Conservation (phyloP, 2,113 vertebrate genomes). For the Salvelinus namaycush region DNA sequence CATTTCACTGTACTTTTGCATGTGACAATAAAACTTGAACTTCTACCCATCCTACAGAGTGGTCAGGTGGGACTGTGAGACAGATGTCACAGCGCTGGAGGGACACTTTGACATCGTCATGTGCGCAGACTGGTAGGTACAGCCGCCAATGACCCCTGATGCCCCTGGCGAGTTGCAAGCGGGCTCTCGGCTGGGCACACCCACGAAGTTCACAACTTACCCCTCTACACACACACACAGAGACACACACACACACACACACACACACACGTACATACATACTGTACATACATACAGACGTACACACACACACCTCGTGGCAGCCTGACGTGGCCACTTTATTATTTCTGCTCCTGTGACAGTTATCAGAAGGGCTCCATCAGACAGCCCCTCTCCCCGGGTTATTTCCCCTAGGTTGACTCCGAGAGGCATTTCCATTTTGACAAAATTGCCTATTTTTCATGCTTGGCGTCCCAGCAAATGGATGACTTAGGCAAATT, state of each 20-base stretch:
- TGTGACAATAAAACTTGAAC: not conserved
- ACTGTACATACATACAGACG: constrained; percentile 1
- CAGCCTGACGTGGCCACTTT: constrained; percentile 77
- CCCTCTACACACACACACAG: not conserved
- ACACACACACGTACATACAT: constrained; percentile 1
- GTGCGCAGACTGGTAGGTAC: constrained; percentile 99
- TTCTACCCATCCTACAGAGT: constrained; percentile 69
- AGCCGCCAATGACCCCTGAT: constrained; percentile 45
- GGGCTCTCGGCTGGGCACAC: not conserved
- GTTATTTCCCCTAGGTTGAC: constrained; percentile 91
- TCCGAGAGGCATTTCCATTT: constrained; percentile 85
- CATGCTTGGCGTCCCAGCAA: constrained; percentile 99
- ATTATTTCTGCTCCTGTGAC: constrained; percentile 88
- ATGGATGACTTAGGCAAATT: constrained; percentile 99
- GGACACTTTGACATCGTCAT: constrained; percentile 97
- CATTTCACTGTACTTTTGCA: too few relatives aligned
- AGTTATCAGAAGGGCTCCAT: constrained; percentile 88
- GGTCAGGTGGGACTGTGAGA: constrained; percentile 97
- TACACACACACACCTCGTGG: constrained; percentile 63
- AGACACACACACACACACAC: not conserved
- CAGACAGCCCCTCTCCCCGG: constrained; percentile 80
- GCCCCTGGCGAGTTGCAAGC: not conserved
- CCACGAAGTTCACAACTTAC: not conserved
- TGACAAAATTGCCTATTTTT: constrained; percentile 99
- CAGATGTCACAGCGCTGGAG: constrained; percentile 91